Evolutionary conservation across 1,140 invertebrate genomes (phyloP).

Genomic region (Calephelis nemesis): DNA sequence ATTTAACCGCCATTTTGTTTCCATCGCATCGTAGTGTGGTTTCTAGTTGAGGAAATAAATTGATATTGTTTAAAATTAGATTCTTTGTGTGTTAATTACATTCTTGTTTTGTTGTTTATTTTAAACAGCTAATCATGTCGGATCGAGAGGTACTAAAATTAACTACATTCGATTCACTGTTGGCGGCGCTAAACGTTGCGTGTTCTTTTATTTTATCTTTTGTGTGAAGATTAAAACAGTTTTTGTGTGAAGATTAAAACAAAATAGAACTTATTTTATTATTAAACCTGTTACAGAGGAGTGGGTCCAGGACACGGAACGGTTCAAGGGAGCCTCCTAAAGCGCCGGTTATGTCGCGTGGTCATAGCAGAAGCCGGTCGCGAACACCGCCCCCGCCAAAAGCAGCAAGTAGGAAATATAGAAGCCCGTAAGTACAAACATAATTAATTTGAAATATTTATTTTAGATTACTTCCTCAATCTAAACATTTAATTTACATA

Average conservation of each 20-base stretch:
- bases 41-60: slow-evolving; percentile 38
- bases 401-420: slow-evolving; percentile 64
- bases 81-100: slow-evolving; percentile 48
- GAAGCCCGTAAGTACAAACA: slow-evolving; percentile 61
- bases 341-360: slow-evolving; percentile 65
- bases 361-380: slow-evolving; percentile 71
- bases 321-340: slow-evolving; percentile 71
- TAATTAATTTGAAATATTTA: background rate
- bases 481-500: slow-evolving; percentile 13
- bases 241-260: slow-evolving; percentile 17
- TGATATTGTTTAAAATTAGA: slow-evolving; percentile 57
- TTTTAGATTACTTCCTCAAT: background rate
- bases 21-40: slow-evolving; percentile 53
- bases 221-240: slow-evolving; percentile 19
- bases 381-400: slow-evolving; percentile 73
- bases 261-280: background rate
- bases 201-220: slow-evolving; percentile 46
- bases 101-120: slow-evolving; percentile 47
- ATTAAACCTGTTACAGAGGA: slow-evolving; percentile 62
- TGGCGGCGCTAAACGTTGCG: slow-evolving; percentile 26
- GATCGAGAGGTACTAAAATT: slow-evolving; percentile 77
- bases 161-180: slow-evolving; percentile 33
- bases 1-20: slow-evolving; percentile 68
- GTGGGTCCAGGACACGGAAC: slow-evolving; percentile 73
- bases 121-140: slow-evolving; percentile 61